Base-by-base conservation (phyloP, 1,140 invertebrate genomes). In the Campoletis sonorensis region DNA sequence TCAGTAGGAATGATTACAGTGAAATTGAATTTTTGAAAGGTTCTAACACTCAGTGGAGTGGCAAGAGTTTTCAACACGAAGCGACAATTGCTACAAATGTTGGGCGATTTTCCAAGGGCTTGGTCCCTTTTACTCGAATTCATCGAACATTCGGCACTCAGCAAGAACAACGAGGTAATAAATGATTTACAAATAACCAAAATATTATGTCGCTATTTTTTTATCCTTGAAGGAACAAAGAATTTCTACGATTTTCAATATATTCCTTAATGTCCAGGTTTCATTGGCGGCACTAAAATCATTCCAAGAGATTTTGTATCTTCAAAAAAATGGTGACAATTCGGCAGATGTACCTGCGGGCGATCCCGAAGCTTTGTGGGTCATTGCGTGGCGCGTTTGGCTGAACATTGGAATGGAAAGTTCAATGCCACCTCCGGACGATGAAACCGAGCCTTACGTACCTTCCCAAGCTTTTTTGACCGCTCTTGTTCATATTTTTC, bases 261-360 rank as follows among this genome's bases (percentile, higher is more conserved):
- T n/a, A 0, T 61, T 61, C 23, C 16, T 27, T 79, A n/a, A 76
- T 80, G 8, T 81, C 37, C 85, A 95, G 94, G 96, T 98, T n/a
- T 98, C 98, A 7, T 93, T 99, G 79, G 97, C 98, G 5, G 97
- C 98, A 4, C 90, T 99, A 1, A 98, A 99, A 90, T 98, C 98
- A 27, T 97, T 99, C 89, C 98, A 99, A 92, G 98, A 99, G 91
- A 97, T 99, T 84, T 93, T 98, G 68, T 95, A 96, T 86, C 88
- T 94, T 13, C 94, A 92, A 83, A 94, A 94, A 86, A 88, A 83
- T 80, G 82, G 82, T 16, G 92, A 93, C 13, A 90, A 87, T 85
- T 87, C 85, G 40, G 90, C 91, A 79, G 84, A 87, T 18, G 87
- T 86, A 15, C 88, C 40, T 45, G 40, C 89, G 21, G 87, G 87